Evolutionary conservation across 2,113 vertebrate genomes (phyloP).

Genomic region (Cebidichthys violaceus): DNA sequence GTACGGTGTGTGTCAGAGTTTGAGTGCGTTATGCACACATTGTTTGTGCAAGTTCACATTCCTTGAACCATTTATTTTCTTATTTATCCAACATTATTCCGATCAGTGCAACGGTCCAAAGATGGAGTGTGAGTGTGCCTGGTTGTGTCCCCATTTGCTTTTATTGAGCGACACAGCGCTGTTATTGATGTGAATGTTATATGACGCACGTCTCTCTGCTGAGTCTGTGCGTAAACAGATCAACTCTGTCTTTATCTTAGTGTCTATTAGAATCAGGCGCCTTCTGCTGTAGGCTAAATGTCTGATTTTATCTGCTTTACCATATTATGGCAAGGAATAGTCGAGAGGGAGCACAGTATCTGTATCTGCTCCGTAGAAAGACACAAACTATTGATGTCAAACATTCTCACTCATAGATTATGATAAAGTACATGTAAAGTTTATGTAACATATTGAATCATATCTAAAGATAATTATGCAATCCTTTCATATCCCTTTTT

Average conservation of each 20-base stretch:
- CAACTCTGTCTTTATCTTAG: slow-evolving; percentile 26
- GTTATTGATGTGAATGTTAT: slow-evolving; percentile 26
- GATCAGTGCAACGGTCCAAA: slow-evolving; percentile 34
- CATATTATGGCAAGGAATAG: slow-evolving; percentile 12
- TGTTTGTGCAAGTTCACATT: slow-evolving; percentile 58
- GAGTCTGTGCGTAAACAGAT: slow-evolving; percentile 24
- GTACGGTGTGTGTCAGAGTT: slow-evolving; percentile 7
- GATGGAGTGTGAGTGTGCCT: slow-evolving; percentile 2
- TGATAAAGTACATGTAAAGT: slow-evolving; percentile 50
- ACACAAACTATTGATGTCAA: slow-evolving; percentile 28
- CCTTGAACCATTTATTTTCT: slow-evolving; percentile 38
- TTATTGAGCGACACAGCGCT: not conserved
- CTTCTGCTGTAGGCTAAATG: slow-evolving; percentile 13
- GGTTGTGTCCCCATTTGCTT: slow-evolving; percentile 21
- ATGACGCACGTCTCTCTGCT: slow-evolving; percentile 24
- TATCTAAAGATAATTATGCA: slow-evolving; percentile 31
- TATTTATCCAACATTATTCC: slow-evolving; percentile 41
- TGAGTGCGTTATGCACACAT: slow-evolving; percentile 16
- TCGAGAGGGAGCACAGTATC: slow-evolving; percentile 19
- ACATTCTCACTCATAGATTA: slow-evolving; percentile 16
- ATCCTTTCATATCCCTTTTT: slow-evolving; percentile 32
- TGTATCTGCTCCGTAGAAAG: slow-evolving; percentile 24
- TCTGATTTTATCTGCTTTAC: slow-evolving; percentile 33
- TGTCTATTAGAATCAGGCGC: slow-evolving; percentile 12
- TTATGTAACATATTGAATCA: slow-evolving; percentile 35